A percentile compares a stretch with the other conserved stretches of the same genome.
These are phyloP conservation scores for Bolborhynchus lineola DNA, from an alignment of 2,113 vertebrate genomes.

Conservation along the genomic window DNA sequence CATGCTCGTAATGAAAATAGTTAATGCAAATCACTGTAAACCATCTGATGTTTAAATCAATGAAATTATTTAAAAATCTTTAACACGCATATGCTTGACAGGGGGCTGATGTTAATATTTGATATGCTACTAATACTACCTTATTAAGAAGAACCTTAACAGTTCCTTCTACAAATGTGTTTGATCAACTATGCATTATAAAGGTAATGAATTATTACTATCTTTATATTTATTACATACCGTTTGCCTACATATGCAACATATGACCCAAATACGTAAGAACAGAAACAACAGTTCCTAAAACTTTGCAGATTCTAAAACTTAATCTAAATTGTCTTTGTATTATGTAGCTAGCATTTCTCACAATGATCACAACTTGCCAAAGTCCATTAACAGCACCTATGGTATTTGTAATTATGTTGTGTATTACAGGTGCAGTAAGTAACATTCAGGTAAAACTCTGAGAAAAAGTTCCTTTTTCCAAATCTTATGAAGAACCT, in stretches of 20 bases:
- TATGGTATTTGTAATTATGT: neutral
- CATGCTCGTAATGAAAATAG: neutral
- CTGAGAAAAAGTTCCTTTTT: neutral
- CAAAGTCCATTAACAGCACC: neutral
- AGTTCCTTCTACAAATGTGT: neutral
- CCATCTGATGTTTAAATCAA: neutral
- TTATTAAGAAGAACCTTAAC: neutral
- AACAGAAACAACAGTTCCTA: neutral
- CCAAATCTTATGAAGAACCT: neutral
- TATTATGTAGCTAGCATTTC: neutral
- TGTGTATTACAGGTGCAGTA: neutral
- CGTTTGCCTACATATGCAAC: neutral
- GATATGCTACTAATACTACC: neutral
- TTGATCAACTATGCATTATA: constrained; percentile 15
- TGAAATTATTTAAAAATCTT: neutral
- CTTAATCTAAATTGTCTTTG: neutral
- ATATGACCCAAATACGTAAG: neutral
- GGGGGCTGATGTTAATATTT: neutral
- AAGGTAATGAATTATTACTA: neutral
- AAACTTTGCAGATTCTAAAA: neutral
- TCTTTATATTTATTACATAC: neutral
- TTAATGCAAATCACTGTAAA: neutral
- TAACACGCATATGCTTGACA: neutral
- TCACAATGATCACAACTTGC: neutral
- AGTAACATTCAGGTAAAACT: neutral